Conservation (phyloP, 2,113 vertebrate genomes). For the Sylvia atricapilla region DNA sequence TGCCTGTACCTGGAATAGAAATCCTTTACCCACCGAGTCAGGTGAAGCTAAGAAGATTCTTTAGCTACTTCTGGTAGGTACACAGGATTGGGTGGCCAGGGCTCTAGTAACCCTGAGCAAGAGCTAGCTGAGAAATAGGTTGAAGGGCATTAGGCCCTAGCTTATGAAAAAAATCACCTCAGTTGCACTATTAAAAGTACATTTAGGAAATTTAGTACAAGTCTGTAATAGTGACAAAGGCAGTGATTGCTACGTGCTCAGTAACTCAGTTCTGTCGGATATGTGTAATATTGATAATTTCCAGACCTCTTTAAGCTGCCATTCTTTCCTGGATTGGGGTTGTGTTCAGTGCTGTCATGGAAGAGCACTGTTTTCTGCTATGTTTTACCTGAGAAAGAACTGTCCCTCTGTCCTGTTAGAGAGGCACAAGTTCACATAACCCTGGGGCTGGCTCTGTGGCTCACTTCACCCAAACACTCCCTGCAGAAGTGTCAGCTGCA, state of each 20-base stretch:
- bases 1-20: background rate
- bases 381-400: slow-evolving; percentile 17
- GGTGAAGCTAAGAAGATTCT: background rate
- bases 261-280: background rate
- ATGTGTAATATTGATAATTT: background rate
- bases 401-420: background rate
- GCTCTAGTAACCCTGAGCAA: background rate
- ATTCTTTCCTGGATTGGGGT: slow-evolving; percentile 5
- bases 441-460: background rate
- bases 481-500: background rate
- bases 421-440: background rate
- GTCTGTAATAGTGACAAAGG: background rate
- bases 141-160: slow-evolving; percentile 27
- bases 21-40: accelerated
- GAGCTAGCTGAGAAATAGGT: background rate
- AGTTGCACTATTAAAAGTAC: background rate
- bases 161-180: slow-evolving; percentile 6
- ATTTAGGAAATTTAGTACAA: slow-evolving; percentile 16
- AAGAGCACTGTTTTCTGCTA: background rate
- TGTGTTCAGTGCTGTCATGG: background rate
- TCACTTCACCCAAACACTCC: background rate
- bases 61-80: background rate
- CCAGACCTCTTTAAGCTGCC: slow-evolving; percentile 46
- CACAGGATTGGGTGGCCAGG: background rate
- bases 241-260: slow-evolving; percentile 49